Base-by-base conservation (phyloP, 1,140 invertebrate genomes). In the Drosophila mojavensis region DNA sequence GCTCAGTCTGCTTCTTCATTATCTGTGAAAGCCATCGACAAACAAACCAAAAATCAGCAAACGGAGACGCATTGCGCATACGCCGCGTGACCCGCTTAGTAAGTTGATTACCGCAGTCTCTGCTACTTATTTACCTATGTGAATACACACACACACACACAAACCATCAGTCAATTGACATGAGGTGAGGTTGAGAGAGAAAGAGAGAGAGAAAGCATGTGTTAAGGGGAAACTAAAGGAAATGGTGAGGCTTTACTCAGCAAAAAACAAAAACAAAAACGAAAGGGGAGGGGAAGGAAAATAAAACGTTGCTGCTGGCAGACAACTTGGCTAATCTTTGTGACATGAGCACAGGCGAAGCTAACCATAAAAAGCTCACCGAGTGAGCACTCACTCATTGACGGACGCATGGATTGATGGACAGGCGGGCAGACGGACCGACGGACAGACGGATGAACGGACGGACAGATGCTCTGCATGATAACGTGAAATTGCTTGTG, bases 281-380 rank as follows among this genome's bases (percentile, higher is more conserved):
- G 4, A 10, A 5, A 5, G 48, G 10, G 4, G 11, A 13, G 7
- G 33, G 9, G 33, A 33, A 33, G 33, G 20, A 9, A 28, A 70
- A 63, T 69, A 59, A 68, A 74, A 70, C 33, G 66, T 50, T 69
- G 45, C 69, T 60, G 20, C 41, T 28, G 51, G 68, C 65, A 67
- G 64, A 78, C 64, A 78, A 74, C 64, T 78, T 59, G 61, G 75
- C 75, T 78, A 66, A 79, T 79, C 78, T 79, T 62, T 60, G 54
- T 50, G 56, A 74, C 69, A 66, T 77, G 64, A 78, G 72, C 47
- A 7, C n/a, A 47, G 43, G 0, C n/a, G 43, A 3, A 47, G 43
- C 36, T 39, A 47, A 7, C 43, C n/a, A 47, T 15, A 47, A 17
- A 17, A 47, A 30, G n/a, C 39, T 30, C 10, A 36, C 15, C 20